Percentiles rank a stretch among this genome's conserved stretches.
Conservation (phyloP, 1,140 invertebrate species). For the Phymorhynchus buccinoides region DNA sequence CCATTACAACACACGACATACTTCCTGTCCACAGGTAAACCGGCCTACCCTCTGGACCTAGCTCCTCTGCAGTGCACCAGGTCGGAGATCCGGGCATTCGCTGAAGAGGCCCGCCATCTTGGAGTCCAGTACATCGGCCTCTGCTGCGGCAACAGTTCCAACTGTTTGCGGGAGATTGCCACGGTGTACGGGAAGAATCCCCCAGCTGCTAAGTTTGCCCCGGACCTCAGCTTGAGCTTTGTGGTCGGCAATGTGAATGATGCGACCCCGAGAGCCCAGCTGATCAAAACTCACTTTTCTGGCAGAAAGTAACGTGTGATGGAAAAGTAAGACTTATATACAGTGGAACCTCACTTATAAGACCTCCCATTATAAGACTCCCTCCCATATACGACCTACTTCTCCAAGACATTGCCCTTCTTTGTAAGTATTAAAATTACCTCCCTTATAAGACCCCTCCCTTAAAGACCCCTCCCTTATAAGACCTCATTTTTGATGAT, state of each 20-base stretch:
- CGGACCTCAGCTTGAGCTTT: constrained; percentile 49
- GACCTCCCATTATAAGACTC: too few species aligned
- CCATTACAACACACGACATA: background rate
- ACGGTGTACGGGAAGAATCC: constrained; percentile 57
- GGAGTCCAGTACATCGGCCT: constrained; percentile 68
- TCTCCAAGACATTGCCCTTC: too few species aligned
- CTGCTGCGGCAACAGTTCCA: constrained; percentile 65
- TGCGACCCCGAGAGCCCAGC: background rate
- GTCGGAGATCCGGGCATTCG: constrained; percentile 58
- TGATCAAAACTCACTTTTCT: background rate
- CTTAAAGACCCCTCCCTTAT: too few species aligned
- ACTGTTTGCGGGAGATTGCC: constrained; percentile 59
- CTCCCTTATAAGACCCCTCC: too few species aligned
- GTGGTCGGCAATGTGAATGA: background rate
- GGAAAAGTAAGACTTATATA: too few species aligned
- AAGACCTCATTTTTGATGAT: too few species aligned
- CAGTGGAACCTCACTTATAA: too few species aligned
- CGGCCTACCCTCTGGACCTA: background rate
- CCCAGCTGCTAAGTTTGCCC: constrained; percentile 52
- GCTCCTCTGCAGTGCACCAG: constrained; percentile 48
- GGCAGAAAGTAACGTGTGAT: background rate
- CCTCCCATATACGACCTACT: too few species aligned
- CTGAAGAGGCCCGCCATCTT: constrained; percentile 56
- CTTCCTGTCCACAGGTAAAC: background rate
- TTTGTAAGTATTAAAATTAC: too few species aligned